Evolutionary conservation across 2,113 vertebrate species (phyloP).

Genomic region (Aphyosemion australe): DNA sequence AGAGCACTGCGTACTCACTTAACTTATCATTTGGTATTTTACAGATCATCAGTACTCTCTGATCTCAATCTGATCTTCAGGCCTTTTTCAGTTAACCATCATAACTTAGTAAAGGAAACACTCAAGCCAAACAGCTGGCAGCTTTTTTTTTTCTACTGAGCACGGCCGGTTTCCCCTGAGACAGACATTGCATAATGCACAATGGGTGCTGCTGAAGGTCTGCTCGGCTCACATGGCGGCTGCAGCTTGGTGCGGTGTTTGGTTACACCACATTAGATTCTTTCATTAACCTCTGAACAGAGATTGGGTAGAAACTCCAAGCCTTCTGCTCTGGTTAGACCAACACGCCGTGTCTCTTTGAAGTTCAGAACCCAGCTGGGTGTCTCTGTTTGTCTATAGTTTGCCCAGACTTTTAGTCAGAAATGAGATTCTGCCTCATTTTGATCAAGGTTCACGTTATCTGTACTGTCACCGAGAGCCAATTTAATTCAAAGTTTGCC

Average conservation of each 20-base stretch:
- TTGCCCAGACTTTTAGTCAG: not conserved
- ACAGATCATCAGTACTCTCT: not conserved
- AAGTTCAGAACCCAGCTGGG: conserved; percentile 5
- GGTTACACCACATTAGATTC: conserved; percentile 53
- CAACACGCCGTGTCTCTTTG: conserved; percentile 30
- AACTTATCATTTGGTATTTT: conserved; percentile 17
- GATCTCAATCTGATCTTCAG: conserved; percentile 33
- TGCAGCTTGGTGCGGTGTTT: conserved; percentile 36
- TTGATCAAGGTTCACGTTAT: too few relatives aligned
- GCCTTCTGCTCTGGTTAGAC: conserved; percentile 39
- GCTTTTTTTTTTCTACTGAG: conserved; percentile 52
- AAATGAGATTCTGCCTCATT: too few relatives aligned
- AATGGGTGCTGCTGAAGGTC: conserved; percentile 51
- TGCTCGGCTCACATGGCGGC: conserved; percentile 35
- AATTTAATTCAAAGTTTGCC: too few relatives aligned
- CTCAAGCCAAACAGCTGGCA: conserved; percentile 73
- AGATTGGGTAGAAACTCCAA: conserved; percentile 50
- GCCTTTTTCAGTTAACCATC: conserved; percentile 23
- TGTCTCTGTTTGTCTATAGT: conserved; percentile 22
- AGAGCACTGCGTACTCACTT: not conserved
- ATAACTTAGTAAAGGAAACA: conserved; percentile 60
- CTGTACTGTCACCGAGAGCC: too few relatives aligned
- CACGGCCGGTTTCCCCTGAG: conserved; percentile 59
- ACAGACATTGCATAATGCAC: conserved; percentile 64
- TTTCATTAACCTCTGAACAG: conserved; percentile 43